Percentiles rank a stretch among this genome's conserved stretches.
Evolutionary conservation across 2,888 invertebrate species (phyloP).

Genomic region (Eupithecia abbreviata): DNA sequence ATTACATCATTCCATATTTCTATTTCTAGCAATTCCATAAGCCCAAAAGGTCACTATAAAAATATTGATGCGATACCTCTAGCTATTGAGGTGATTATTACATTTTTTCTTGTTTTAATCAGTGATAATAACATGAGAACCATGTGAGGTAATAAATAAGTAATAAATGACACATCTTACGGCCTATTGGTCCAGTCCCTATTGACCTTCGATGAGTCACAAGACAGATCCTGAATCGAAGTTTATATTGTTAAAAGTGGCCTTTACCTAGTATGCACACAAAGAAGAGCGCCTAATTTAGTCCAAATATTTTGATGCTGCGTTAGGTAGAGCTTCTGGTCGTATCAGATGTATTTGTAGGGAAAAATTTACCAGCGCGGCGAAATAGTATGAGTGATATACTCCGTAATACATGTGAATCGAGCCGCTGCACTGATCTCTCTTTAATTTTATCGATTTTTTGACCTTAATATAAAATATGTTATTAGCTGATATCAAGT

Average conservation of each 20-base stretch:
- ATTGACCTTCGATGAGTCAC: background rate
- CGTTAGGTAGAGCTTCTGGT: background rate
- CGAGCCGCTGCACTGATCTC: background rate
- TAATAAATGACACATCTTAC: constrained; percentile 1
- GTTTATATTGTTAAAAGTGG: background rate
- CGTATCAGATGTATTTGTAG: background rate
- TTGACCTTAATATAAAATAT: background rate
- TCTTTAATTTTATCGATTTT: background rate
- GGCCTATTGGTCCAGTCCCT: background rate
- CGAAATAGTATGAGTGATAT: background rate
- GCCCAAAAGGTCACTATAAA: constrained; percentile 2
- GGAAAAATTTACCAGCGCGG: background rate
- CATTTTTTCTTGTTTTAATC: background rate
- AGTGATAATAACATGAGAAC: constrained; percentile 1
- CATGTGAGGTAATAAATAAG: constrained; percentile 10
- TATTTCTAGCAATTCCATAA: constrained; percentile 32
- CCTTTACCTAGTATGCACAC: background rate
- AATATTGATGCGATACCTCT: background rate
- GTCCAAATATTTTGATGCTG: background rate
- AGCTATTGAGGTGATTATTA: background rate
- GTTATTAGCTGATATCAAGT: background rate
- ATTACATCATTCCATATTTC: constrained; percentile 46
- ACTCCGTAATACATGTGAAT: background rate
- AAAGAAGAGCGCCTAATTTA: too few relatives aligned
- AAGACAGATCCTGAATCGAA: background rate